These are phyloP conservation scores for Epistrophe eligans DNA, from an alignment of 2,888 invertebrate genomes.

Conservation along the genomic window DNA sequence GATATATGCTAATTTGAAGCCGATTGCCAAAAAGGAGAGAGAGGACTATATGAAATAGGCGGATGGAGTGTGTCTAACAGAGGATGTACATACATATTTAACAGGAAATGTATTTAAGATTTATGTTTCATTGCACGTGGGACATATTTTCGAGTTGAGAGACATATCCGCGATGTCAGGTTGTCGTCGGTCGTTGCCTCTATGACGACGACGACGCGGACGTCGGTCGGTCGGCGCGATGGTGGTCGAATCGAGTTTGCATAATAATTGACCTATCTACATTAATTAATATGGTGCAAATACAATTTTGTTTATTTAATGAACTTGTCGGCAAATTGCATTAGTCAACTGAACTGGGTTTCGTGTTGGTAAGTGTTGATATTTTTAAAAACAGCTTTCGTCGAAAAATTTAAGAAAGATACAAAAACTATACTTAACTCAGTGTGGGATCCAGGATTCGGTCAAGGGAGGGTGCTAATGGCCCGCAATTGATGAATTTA, in stretches of 20 bases:
- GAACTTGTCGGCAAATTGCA: no score
- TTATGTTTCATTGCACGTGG: constrained; percentile 13
- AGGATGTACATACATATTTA: background rate
- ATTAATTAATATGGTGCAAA: background rate
- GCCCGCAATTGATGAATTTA: no score
- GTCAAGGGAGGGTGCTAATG: no score
- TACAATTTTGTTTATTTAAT: background rate
- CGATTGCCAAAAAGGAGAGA: constrained; percentile 10
- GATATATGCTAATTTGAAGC: constrained; percentile 25
- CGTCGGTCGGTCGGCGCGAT: background rate
- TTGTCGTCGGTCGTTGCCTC: background rate
- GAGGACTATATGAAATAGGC: background rate
- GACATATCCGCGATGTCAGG: background rate
- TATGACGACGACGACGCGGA: no score
- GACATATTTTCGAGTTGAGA: constrained; percentile 12
- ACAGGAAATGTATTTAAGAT: constrained; percentile 35
- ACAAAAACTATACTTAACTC: no score
- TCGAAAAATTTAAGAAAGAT: no score
- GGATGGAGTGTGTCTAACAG: constrained; percentile 1
- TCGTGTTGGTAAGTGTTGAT: no score
- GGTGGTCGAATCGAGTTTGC: background rate
- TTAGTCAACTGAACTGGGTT: no score
- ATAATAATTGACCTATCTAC: background rate
- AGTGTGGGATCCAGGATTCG: no score
- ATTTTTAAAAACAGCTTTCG: no score